Evolutionary conservation across 2,888 invertebrate species (phyloP).

Genomic region (Cenopis cana): DNA sequence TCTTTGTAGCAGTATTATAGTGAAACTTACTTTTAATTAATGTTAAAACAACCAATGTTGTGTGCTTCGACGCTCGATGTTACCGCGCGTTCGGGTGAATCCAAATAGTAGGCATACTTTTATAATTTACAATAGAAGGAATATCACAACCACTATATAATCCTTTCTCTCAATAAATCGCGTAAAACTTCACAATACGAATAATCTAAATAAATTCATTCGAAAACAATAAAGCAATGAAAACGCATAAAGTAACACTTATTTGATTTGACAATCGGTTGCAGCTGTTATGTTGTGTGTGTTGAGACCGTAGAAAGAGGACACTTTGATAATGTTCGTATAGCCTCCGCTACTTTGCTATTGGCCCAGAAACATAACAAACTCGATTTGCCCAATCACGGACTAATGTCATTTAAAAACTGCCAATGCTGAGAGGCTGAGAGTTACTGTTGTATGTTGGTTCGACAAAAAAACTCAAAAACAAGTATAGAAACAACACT

Average conservation of each 20-base stretch:
- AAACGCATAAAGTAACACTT: slow-evolving; percentile 9
- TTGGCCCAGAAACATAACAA: slow-evolving; percentile 13
- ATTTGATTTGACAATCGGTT: slow-evolving; percentile 25
- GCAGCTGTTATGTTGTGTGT: slow-evolving; percentile 15
- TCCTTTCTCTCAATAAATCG: slow-evolving; percentile 7
- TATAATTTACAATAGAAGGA: not conserved
- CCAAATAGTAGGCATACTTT: not conserved
- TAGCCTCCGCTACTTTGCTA: not conserved
- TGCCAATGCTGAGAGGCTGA: not conserved
- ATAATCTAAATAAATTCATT: slow-evolving; percentile 20
- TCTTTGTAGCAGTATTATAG: not conserved
- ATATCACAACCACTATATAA: slow-evolving; percentile 12
- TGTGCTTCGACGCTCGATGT: slow-evolving; percentile 1
- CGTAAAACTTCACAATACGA: slow-evolving; percentile 7
- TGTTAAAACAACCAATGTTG: slow-evolving; percentile 4
- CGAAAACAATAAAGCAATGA: slow-evolving; percentile 28
- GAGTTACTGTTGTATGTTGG: not conserved
- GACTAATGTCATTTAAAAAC: not conserved
- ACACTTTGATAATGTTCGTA: not conserved
- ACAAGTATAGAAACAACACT: too few species aligned
- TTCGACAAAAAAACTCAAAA: not conserved
- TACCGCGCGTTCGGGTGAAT: not conserved
- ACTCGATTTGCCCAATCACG: not conserved
- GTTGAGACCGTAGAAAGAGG: too few species aligned
- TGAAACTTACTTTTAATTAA: slow-evolving; percentile 25